A percentile compares a stretch with the other conserved stretches of the same genome.
These are phyloP conservation scores for Eubasilissa splendida DNA, from an alignment of 2,888 invertebrate genomes.

Conservation along the genomic window DNA sequence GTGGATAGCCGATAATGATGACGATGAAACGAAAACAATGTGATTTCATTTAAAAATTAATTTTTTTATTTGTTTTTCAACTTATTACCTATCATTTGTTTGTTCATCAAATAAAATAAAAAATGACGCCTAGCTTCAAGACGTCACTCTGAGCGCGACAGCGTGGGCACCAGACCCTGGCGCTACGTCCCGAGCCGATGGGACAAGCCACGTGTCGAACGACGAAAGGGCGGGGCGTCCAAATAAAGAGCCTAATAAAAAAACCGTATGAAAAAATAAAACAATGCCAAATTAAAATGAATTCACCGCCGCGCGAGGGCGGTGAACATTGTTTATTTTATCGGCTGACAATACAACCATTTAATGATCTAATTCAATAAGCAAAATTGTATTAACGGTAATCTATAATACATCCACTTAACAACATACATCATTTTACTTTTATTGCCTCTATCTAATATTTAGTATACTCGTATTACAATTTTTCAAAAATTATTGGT, in stretches of 20 bases:
- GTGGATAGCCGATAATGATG: too few relatives aligned
- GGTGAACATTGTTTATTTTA: not conserved
- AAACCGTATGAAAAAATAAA: slow-evolving; percentile 32
- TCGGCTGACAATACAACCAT: not conserved
- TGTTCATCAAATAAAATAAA: too few relatives aligned
- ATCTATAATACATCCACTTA: too few relatives aligned
- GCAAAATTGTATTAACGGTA: not conserved
- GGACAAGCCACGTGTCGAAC: slow-evolving; percentile 27
- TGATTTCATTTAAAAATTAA: too few relatives aligned
- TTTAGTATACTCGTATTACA: too few relatives aligned
- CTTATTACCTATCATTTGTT: too few relatives aligned
- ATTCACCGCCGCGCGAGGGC: slow-evolving; percentile 3
- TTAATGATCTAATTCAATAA: slow-evolving; percentile 12
- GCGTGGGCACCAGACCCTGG: not conserved
- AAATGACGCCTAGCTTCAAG: too few relatives aligned
- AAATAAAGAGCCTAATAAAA: slow-evolving; percentile 36
- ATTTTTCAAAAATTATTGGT: too few relatives aligned
- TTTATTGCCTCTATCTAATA: too few relatives aligned
- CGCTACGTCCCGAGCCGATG: slow-evolving; percentile 15
- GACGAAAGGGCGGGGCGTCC: slow-evolving; percentile 29
- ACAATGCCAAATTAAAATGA: slow-evolving; percentile 29
- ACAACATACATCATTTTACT: too few relatives aligned
- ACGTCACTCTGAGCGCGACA: not conserved
- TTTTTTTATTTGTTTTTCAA: too few relatives aligned
- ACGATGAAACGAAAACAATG: too few relatives aligned